Evolutionary conservation across 2,888 invertebrate species (phyloP), one percentile per base, ranked within the genome.

Genomic region (Mycalesis mineus): DNA sequence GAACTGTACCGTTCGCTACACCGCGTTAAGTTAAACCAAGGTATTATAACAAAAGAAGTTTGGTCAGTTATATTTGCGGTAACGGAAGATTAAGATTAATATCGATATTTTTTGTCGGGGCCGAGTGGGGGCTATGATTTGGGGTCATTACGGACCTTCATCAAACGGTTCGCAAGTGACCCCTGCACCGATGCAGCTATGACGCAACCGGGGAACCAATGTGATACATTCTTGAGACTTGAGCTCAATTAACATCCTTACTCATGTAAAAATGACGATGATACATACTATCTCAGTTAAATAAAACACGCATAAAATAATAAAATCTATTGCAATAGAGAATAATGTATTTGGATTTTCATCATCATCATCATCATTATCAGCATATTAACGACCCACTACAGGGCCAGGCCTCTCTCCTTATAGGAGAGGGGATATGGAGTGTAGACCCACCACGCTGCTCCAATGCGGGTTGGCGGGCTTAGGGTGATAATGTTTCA

Each of bases 41-140:
- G 31, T 17, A 47, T 47, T 47, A 47, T 15, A 61, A 58, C 56
- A 57, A 65, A 61, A 57, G 56, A 49, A 57, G 42, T 54, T 40
- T 53, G 55, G 50, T 57, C 60, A 62, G 54, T 63, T 53, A 64
- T 65, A 64, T 63, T 64, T 78, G 75, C 68, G 72, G 75, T 75
- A 80, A 79, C 74, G 72, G 75, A 70, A 75, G 81, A 85, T 86
- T 81, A 77, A 78, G 82, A 85, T 87, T 82, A 79, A 83, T 84
- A 80, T 74, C 69, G 66, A 68, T 68, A 70, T 79, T 82, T 84
- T 84, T 84, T 82, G 78, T 65, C 61, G 66, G 62, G 65, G 62
- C 72, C 64, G 73, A 33, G 47, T 47, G 47, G 75, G 73, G 73
- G 74, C 79, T 81, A 82, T 81, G 77, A 82, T 82, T 81, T 78